Evolutionary conservation across 2,113 vertebrate species (phyloP).

Genomic region (Archilochus colubris): DNA sequence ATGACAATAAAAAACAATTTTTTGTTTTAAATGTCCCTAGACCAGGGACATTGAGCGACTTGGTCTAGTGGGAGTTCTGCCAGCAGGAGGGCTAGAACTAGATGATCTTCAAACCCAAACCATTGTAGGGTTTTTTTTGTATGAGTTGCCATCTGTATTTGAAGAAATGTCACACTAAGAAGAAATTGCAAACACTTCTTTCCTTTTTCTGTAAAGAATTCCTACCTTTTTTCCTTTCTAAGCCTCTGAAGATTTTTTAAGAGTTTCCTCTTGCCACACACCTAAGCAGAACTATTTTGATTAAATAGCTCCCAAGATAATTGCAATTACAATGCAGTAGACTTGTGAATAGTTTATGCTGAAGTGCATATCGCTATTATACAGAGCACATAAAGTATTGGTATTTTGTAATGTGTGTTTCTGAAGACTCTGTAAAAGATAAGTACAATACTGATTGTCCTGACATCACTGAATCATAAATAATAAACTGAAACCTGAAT

Average conservation of each 20-base stretch:
- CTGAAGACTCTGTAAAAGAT: slow-evolving; percentile 40
- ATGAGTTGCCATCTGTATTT: not conserved
- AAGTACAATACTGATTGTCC: slow-evolving; percentile 51
- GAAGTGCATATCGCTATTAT: slow-evolving; percentile 45
- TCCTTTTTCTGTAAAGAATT: slow-evolving; percentile 6
- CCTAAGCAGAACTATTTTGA: slow-evolving; percentile 70
- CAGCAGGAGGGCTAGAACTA: too few relatives aligned
- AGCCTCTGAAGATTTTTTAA: slow-evolving; percentile 22
- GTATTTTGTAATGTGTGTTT: slow-evolving; percentile 55
- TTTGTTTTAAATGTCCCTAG: too few relatives aligned
- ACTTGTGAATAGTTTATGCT: slow-evolving; percentile 63
- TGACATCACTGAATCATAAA: slow-evolving; percentile 67
- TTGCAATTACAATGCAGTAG: slow-evolving; percentile 59
- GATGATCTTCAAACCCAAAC: too few relatives aligned
- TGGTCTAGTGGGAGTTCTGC: too few relatives aligned
- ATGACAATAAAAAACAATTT: not conserved
- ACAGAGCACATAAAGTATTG: slow-evolving; percentile 45
- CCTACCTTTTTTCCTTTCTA: slow-evolving; percentile 43
- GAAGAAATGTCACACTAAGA: not conserved
- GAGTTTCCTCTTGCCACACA: slow-evolving; percentile 49
- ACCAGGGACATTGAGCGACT: too few relatives aligned
- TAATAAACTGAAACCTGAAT: slow-evolving; percentile 59
- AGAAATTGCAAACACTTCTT: not conserved
- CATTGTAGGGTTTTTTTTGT: not conserved
- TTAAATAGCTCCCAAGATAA: slow-evolving; percentile 71